Conservation (phyloP, 2,888 invertebrate species). For the Ceratothoa steindachneri region DNA sequence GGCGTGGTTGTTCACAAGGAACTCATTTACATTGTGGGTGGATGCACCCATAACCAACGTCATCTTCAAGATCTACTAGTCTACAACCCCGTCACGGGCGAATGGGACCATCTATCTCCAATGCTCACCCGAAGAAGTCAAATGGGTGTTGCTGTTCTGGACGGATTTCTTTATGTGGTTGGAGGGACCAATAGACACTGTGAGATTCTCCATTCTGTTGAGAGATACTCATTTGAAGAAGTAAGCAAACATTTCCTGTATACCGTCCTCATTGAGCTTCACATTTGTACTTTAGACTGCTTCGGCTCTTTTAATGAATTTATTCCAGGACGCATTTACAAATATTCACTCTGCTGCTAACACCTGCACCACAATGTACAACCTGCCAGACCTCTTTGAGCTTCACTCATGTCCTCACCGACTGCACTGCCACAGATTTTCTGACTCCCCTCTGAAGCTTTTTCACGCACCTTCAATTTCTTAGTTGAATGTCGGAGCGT, state of each 20-base stretch:
- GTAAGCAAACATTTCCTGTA: constrained; percentile 53
- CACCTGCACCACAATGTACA: too few relatives aligned
- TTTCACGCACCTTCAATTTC: too few relatives aligned
- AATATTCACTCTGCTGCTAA: too few relatives aligned
- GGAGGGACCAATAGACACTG: constrained; percentile 80
- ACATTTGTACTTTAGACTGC: too few relatives aligned
- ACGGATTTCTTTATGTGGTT: constrained; percentile 77
- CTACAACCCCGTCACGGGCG: constrained; percentile 66
- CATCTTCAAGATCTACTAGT: constrained; percentile 68
- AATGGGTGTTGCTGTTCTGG: constrained; percentile 81
- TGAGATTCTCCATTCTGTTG: constrained; percentile 75
- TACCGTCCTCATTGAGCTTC: too few relatives aligned
- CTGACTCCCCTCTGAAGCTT: too few relatives aligned
- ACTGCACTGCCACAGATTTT: too few relatives aligned
- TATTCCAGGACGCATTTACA: too few relatives aligned
- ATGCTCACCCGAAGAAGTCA: constrained; percentile 80
- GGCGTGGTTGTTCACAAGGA: constrained; percentile 79
- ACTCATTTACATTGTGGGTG: constrained; percentile 84
- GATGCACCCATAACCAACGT: constrained; percentile 74
- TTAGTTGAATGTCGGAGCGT: too few relatives aligned
- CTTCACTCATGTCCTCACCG: neutral
- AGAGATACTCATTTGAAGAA: constrained; percentile 74
- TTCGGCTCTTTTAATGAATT: too few relatives aligned
- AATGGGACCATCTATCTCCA: constrained; percentile 71
- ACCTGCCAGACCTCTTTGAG: neutral